Evolutionary conservation across 2,113 vertebrate species (phyloP).

Genomic region (Pavo muticus): DNA sequence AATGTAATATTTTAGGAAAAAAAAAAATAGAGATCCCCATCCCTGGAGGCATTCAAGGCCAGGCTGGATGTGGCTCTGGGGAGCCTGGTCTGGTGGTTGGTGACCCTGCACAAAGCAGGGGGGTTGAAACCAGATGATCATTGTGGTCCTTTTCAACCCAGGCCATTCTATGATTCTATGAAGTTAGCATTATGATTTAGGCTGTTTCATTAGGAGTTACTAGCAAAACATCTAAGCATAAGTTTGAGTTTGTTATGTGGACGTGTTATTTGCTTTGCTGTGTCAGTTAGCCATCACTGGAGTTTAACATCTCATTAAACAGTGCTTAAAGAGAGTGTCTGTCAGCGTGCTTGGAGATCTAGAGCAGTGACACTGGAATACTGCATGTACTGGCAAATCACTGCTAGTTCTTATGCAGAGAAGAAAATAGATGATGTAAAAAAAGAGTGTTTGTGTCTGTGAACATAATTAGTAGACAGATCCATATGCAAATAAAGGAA

Average conservation of each 20-base stretch:
- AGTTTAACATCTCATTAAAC: neutral
- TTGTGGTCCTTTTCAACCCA: too few species aligned
- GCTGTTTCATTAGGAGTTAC: neutral
- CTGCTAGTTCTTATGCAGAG: neutral
- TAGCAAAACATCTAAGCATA: neutral
- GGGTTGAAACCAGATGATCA: too few species aligned
- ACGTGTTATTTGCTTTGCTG: neutral
- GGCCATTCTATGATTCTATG: too few species aligned
- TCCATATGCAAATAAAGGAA: neutral
- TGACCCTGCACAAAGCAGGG: too few species aligned
- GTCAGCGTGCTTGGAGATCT: neutral
- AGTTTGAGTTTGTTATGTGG: neutral
- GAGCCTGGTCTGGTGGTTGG: too few species aligned
- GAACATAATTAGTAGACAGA: neutral
- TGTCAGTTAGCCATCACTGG: neutral
- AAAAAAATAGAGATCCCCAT: neutral
- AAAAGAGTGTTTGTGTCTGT: neutral
- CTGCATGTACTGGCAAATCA: neutral
- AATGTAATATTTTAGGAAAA: neutral
- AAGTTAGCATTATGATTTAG: neutral
- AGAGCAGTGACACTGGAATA: neutral
- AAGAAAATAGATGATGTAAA: neutral
- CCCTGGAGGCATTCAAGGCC: too few species aligned
- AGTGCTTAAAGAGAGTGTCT: neutral
- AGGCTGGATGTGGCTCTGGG: too few species aligned